These are phyloP conservation scores for Enteromius trimaculatus DNA, from an alignment of 2,797 vertebrate genomes.

Conservation along the genomic window DNA sequence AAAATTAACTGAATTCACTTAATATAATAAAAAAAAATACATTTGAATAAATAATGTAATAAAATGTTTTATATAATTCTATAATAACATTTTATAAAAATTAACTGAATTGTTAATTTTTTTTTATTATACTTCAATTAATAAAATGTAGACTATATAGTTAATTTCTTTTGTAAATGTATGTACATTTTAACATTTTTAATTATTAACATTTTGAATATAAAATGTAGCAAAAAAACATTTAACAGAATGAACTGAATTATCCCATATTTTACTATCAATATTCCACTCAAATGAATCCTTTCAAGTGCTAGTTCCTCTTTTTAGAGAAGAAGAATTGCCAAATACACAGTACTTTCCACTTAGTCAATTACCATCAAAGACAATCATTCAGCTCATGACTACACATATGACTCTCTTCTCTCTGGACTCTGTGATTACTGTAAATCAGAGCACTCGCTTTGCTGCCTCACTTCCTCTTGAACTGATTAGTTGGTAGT, in stretches of 20 bases:
- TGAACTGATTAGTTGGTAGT: background rate
- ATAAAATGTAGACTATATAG: background rate
- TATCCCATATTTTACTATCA: background rate
- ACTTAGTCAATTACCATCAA: background rate
- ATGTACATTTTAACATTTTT: too few relatives aligned
- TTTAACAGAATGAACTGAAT: background rate
- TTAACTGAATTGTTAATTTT: too few relatives aligned
- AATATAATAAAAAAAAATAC: too few relatives aligned
- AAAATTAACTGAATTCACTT: background rate
- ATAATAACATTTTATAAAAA: too few relatives aligned
- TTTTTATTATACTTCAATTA: background rate
- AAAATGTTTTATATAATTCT: too few relatives aligned
- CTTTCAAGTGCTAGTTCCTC: background rate
- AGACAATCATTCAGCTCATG: background rate
- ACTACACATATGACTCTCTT: constrained; percentile 4
- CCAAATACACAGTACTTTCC: background rate
- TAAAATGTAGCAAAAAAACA: background rate
- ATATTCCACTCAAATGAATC: background rate
- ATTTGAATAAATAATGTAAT: too few relatives aligned
- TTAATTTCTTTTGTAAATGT: background rate
- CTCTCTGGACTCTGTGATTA: background rate
- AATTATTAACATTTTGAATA: background rate
- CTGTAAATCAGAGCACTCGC: background rate
- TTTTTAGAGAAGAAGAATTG: background rate
- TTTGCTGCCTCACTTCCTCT: background rate